Percentiles rank a stretch among this genome's conserved stretches.
phyloP scores from a whole-genome alignment of 2,113 vertebrate species.

The Corythaixoides concolor region DNA sequence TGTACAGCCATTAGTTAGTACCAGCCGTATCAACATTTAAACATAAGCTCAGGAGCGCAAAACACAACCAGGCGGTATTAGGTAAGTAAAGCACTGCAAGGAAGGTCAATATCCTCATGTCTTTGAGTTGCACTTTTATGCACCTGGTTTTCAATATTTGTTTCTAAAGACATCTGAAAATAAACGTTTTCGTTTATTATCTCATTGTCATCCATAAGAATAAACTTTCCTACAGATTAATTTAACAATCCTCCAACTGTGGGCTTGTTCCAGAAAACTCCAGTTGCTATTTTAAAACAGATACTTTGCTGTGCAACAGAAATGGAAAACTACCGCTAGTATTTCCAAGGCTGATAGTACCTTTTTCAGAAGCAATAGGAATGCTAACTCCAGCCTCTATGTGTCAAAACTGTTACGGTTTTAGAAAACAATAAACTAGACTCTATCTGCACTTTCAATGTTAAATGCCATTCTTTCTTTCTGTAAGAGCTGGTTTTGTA shows the following conservation, averaged over 20 bases:
- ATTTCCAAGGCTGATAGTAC: not conserved
- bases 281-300: not conserved
- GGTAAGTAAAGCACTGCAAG: not conserved
- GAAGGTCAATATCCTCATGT: not conserved
- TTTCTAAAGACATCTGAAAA: not conserved
- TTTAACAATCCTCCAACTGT: not conserved
- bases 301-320: not conserved
- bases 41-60: not conserved
- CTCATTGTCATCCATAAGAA: not conserved
- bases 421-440: not conserved
- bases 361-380: not conserved
- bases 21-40: not conserved
- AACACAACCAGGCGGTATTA: not conserved
- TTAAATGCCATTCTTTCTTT: not conserved
- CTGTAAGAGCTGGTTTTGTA: not conserved
- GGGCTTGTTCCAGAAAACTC: not conserved
- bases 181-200: not conserved
- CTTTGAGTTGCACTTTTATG: not conserved
- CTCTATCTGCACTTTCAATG: not conserved
- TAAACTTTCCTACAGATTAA: not conserved
- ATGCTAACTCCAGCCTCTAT: not conserved
- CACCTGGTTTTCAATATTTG: not conserved
- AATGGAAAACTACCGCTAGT: not conserved
- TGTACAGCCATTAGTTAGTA: not conserved
- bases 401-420: not conserved